Evolutionary conservation across 1,140 invertebrate species (phyloP), one percentile per base, ranked within the genome.

Genomic region (Dendroctonus ponderosae): DNA sequence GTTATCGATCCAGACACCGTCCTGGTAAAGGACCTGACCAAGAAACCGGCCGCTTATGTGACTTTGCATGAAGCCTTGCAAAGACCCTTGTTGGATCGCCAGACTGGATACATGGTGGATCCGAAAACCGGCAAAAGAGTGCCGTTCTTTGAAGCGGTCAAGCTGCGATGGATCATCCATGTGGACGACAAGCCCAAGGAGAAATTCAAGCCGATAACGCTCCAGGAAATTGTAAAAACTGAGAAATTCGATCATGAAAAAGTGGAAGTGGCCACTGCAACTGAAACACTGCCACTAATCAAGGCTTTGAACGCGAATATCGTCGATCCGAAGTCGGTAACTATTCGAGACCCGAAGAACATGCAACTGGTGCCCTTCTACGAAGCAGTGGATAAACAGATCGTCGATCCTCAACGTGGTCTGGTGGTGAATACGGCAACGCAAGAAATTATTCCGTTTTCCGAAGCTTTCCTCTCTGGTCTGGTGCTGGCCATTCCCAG

Each of bases 131-230:
- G 92, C 7, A 87, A 89, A 75, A 84, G 87, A 56, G 85, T 95
- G 46, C 85, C 90, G 5, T 93, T 96, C 79, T 89, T 93, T 79
- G 90, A 94, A 76, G 93, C 92, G 67, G 84, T 94, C 43, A 85
- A 89, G 73, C 78, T 86, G 48, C 84, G 85, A 44, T 87, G 87
- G 85, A 88, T 91, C 67, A 85, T 87, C 44, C 83, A 86, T 58
- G 56, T 72, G 5, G 66, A 74, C 79, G 81, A 68, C 70, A 77
- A 76, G 81, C 84, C 57, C 76, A 85, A 75, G 79, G 83, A 71
- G 76, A 79, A 72, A 70, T 72, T 66, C 67, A 79, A 70, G 70
- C 75, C 73, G 61, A 74, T 72, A 72, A 84, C 84, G 7, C 79
- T 92, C 12, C 82, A 86, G 72, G 84, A 88, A 76, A 88, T 88